Percentiles rank a stretch among this genome's conserved stretches.
Conservation (phyloP, 2,888 invertebrate genomes). For the Pedicia rivosa region DNA sequence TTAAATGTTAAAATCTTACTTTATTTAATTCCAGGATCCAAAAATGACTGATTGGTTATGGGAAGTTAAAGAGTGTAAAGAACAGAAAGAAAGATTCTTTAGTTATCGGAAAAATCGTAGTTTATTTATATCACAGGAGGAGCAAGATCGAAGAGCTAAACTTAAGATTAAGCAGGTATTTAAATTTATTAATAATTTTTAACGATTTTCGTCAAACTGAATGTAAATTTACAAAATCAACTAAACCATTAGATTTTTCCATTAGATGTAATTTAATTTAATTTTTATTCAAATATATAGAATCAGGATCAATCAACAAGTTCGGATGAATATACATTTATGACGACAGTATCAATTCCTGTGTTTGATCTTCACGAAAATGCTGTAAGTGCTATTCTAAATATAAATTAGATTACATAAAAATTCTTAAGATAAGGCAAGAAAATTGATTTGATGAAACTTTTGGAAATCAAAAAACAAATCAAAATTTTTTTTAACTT, state of each 20-base stretch:
- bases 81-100: conserved; percentile 60
- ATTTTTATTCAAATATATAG: conserved; percentile 13
- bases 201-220: not conserved
- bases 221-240: too few relatives aligned
- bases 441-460: too few relatives aligned
- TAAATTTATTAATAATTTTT: conserved; percentile 5
- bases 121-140: conserved; percentile 43
- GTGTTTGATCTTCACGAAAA: conserved; percentile 78
- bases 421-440: too few relatives aligned
- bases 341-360: conserved; percentile 88
- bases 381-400: conserved; percentile 48
- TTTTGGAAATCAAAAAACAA: conserved; percentile 1
- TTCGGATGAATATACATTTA: conserved; percentile 49
- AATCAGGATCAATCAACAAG: conserved; percentile 33
- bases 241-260: not conserved
- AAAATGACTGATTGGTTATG: conserved; percentile 83
- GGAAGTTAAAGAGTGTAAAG: conserved; percentile 66
- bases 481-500: not conserved
- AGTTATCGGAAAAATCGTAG: conserved; percentile 35
- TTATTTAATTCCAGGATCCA: conserved; percentile 56
- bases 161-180: conserved; percentile 33
- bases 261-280: not conserved
- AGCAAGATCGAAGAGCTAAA: conserved; percentile 42
- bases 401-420: too few relatives aligned
- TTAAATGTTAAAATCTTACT: too few relatives aligned